Evolutionary conservation across 2,113 vertebrate genomes (phyloP).

Genomic region (Albula goreensis): DNA sequence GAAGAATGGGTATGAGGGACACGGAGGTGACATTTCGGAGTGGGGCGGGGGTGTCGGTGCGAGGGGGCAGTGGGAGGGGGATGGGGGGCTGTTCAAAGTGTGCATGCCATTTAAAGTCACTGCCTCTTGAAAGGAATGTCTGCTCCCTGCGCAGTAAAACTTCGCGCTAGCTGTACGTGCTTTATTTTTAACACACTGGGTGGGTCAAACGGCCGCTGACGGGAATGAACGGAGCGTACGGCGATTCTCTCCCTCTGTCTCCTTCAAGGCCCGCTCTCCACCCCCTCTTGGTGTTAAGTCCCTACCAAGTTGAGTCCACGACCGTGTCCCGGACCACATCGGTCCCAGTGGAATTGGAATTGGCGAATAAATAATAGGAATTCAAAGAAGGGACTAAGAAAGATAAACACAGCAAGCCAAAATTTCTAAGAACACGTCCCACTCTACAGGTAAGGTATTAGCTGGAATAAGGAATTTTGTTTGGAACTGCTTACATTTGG

Average conservation of each 20-base stretch:
- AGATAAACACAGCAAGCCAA: neutral
- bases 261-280: conserved; percentile 45
- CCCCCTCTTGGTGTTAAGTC: conserved; percentile 42
- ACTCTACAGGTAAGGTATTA: conserved; percentile 10
- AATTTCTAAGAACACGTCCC: neutral
- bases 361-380: conserved; percentile 12
- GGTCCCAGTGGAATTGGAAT: conserved; percentile 63
- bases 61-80: conserved; percentile 27
- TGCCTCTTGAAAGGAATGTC: conserved; percentile 68
- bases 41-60: conserved; percentile 24
- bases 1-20: conserved; percentile 13
- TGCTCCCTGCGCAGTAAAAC: conserved; percentile 56
- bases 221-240: conserved; percentile 62
- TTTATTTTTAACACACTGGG: conserved; percentile 78
- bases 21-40: conserved; percentile 51
- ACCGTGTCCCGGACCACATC: conserved; percentile 47
- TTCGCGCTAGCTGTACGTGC: conserved; percentile 58
- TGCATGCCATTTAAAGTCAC: conserved; percentile 74
- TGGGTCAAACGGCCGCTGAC: conserved; percentile 61
- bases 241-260: conserved; percentile 36
- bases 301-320: conserved; percentile 41
- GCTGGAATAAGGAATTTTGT: neutral
- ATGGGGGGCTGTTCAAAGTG: conserved; percentile 46
- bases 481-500: neutral
- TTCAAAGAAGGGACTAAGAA: conserved; percentile 9